Conservation (phyloP, 2,888 invertebrate genomes). For the Baccha elongata region DNA sequence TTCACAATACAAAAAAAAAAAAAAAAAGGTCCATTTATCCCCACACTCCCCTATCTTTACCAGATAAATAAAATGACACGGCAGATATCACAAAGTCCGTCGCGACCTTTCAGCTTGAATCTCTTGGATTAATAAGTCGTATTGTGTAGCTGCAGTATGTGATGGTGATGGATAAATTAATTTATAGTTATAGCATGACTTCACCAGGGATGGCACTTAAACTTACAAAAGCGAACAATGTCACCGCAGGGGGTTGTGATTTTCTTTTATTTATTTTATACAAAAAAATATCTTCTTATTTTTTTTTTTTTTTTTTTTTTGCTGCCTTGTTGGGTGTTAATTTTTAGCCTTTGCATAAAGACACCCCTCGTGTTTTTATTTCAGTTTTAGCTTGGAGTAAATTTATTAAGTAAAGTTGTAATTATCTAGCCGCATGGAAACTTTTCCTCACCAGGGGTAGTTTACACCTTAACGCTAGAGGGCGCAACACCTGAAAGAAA, state of each 20-base stretch:
- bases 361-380: slow-evolving; percentile 5
- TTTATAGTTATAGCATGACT: slow-evolving; percentile 56
- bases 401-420: slow-evolving; percentile 68
- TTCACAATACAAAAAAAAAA: too few species aligned
- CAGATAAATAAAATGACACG: background rate
- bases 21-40: too few species aligned
- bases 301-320: background rate
- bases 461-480: slow-evolving; percentile 62
- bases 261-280: slow-evolving; percentile 1
- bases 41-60: too few species aligned
- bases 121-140: slow-evolving; percentile 34
- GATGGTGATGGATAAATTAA: slow-evolving; percentile 59
- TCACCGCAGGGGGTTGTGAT: slow-evolving; percentile 14
- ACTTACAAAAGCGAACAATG: slow-evolving; percentile 57
- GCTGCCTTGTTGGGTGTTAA: slow-evolving; percentile 12
- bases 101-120: background rate
- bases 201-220: slow-evolving; percentile 63
- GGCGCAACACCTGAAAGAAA: slow-evolving; percentile 51
- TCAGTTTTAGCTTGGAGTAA: slow-evolving; percentile 32
- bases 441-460: slow-evolving; percentile 62
- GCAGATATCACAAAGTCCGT: background rate
- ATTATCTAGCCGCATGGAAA: slow-evolving; percentile 69
- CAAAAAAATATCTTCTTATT: slow-evolving; percentile 3
- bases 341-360: slow-evolving; percentile 33
- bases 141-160: slow-evolving; percentile 31